These are phyloP conservation scores for Galerucella nymphaeae DNA, from an alignment of 2,888 invertebrate species.

Conservation along the genomic window DNA sequence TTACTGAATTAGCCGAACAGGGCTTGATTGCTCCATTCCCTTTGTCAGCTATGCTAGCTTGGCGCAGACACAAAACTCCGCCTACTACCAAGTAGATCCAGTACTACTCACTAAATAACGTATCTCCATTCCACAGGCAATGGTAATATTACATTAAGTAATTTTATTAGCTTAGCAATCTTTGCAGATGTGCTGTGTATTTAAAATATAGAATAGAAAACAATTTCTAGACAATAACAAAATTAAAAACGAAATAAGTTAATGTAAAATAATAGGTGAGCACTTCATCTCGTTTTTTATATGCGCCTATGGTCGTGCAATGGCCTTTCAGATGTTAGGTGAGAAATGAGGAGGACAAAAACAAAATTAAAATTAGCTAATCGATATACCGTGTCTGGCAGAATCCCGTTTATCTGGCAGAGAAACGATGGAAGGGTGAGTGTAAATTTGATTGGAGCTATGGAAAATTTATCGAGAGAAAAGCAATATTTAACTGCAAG, in stretches of 20 bases:
- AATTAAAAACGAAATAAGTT: neutral
- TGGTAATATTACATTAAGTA: too few species aligned
- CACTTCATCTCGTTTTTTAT: neutral
- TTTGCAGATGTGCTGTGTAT: too few species aligned
- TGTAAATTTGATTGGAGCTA: slow-evolving; percentile 35
- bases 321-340: slow-evolving; percentile 39
- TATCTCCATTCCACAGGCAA: too few species aligned
- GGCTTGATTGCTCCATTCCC: neutral
- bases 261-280: neutral
- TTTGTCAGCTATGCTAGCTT: neutral
- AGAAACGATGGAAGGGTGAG: slow-evolving; percentile 35
- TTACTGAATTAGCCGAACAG: too few species aligned
- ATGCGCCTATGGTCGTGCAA: slow-evolving; percentile 16
- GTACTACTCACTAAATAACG: too few species aligned
- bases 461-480: slow-evolving; percentile 40
- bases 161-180: too few species aligned
- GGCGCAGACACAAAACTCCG: neutral
- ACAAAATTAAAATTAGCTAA: slow-evolving; percentile 44
- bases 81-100: neutral
- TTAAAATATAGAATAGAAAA: too few species aligned
- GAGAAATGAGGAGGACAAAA: slow-evolving; percentile 40
- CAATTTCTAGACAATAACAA: neutral
- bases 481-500: slow-evolving; percentile 33
- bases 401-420: slow-evolving; percentile 37
- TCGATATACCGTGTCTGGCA: slow-evolving; percentile 43